These are phyloP conservation scores for Artibeus lituratus DNA, from an alignment of 2,797 vertebrate species.

Conservation along the genomic window DNA sequence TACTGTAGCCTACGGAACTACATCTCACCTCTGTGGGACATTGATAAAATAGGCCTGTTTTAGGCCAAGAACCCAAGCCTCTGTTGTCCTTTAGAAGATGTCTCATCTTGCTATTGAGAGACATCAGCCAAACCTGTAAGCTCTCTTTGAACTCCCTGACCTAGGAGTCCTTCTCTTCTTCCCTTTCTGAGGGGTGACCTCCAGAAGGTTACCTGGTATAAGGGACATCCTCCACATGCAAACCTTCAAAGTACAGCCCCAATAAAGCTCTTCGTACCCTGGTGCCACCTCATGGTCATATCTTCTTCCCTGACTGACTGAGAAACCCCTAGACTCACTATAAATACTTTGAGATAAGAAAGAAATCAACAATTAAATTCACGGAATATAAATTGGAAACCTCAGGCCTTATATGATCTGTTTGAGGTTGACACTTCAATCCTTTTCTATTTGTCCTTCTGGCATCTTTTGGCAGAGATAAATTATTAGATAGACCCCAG, in stretches of 20 bases:
- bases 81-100: not conserved
- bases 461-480: not conserved
- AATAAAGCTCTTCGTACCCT: not conserved
- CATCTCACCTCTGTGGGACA: not conserved
- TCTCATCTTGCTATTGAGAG: not conserved
- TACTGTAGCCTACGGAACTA: not conserved
- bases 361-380: not conserved
- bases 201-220: not conserved
- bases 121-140: not conserved
- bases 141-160: not conserved
- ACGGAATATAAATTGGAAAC: not conserved
- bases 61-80: not conserved
- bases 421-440: not conserved
- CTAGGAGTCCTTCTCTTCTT: too few relatives aligned
- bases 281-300: not conserved
- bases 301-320: not conserved
- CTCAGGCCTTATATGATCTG: not conserved
- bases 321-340: not conserved
- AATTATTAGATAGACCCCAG: not conserved
- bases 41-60: not conserved
- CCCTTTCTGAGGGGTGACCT: not conserved
- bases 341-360: not conserved
- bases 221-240: not conserved
- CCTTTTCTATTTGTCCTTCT: not conserved
- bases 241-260: not conserved